phyloP scores from a whole-genome alignment of 2,113 vertebrate species.

The Perognathus longimembris region DNA sequence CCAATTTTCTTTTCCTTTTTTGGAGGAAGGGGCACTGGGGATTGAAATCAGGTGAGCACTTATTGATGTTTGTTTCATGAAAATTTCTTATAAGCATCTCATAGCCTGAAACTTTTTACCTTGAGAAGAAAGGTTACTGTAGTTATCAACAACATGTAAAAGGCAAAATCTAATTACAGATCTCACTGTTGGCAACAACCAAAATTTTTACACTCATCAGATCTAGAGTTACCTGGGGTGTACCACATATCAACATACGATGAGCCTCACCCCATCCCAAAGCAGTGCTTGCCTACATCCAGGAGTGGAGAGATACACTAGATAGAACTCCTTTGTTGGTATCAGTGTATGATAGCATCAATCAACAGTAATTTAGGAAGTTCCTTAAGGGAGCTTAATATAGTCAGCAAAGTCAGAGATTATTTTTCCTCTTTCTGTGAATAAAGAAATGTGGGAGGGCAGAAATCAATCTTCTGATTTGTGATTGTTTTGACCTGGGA shows the following conservation, averaged over 20 bases:
- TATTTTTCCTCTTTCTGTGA: not conserved
- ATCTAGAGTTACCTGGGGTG: not conserved
- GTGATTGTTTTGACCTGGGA: not conserved
- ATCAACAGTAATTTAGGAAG: not conserved
- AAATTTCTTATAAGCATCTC: not conserved
- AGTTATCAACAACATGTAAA: not conserved
- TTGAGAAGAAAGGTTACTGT: not conserved
- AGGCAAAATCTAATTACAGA: not conserved
- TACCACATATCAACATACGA: not conserved
- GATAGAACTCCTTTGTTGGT: too few relatives aligned
- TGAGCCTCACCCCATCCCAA: accelerated
- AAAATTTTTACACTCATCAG: not conserved
- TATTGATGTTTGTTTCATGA: not conserved
- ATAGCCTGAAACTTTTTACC: too few relatives aligned
- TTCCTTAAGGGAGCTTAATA: too few relatives aligned
- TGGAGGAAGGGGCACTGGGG: not conserved
- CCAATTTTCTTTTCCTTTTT: not conserved
- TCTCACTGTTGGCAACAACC: not conserved
- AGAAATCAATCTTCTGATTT: not conserved
- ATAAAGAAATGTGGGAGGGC: not conserved
- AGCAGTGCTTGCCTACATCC: accelerated
- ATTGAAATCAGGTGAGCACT: not conserved
- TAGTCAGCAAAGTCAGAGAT: not conserved
- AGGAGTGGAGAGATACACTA: not conserved
- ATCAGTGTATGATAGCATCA: not conserved